These are phyloP conservation scores for Andinoacara biseriatus DNA, from an alignment of 2,113 vertebrate genomes.

Conservation along the genomic window DNA sequence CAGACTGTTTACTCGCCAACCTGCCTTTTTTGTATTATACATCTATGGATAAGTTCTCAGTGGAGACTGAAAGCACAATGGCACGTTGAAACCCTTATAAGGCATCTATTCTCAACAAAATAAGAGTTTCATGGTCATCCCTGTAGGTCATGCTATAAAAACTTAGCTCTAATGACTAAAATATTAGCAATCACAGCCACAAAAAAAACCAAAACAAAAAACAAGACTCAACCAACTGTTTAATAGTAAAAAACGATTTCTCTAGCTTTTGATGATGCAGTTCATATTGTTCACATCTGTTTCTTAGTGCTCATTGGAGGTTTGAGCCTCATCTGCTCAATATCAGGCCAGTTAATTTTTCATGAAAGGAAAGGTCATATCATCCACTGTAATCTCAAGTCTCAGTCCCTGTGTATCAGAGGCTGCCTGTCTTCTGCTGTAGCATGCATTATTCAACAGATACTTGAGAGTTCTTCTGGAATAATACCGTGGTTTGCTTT, in stretches of 20 bases:
- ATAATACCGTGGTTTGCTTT: slow-evolving; percentile 53
- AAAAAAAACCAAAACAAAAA: not conserved
- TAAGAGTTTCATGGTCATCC: slow-evolving; percentile 5
- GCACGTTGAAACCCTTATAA: slow-evolving; percentile 51
- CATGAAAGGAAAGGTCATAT: slow-evolving; percentile 78
- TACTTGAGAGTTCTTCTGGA: slow-evolving; percentile 64
- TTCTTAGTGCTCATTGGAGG: slow-evolving; percentile 23
- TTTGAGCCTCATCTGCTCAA: slow-evolving; percentile 74
- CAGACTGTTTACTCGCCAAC: slow-evolving; percentile 69
- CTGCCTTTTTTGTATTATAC: slow-evolving; percentile 69
- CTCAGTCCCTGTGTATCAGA: slow-evolving; percentile 70
- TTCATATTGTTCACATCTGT: not conserved
- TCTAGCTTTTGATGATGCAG: slow-evolving; percentile 13
- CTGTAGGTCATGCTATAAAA: not conserved
- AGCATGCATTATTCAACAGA: slow-evolving; percentile 79
- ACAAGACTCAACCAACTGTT: not conserved
- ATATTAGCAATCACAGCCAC: not conserved
- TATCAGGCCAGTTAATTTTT: slow-evolving; percentile 79
- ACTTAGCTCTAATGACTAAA: not conserved
- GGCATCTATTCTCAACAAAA: slow-evolving; percentile 25
- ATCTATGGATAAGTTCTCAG: slow-evolving; percentile 61
- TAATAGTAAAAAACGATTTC: not conserved
- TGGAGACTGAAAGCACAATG: slow-evolving; percentile 51
- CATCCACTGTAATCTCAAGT: slow-evolving; percentile 78
- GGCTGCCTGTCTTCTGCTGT: slow-evolving; percentile 68